Percentiles rank a stretch among this genome's conserved stretches.
These are phyloP conservation scores for Arctopsyche grandis DNA, from an alignment of 1,140 invertebrate genomes.

Conservation along the genomic window DNA sequence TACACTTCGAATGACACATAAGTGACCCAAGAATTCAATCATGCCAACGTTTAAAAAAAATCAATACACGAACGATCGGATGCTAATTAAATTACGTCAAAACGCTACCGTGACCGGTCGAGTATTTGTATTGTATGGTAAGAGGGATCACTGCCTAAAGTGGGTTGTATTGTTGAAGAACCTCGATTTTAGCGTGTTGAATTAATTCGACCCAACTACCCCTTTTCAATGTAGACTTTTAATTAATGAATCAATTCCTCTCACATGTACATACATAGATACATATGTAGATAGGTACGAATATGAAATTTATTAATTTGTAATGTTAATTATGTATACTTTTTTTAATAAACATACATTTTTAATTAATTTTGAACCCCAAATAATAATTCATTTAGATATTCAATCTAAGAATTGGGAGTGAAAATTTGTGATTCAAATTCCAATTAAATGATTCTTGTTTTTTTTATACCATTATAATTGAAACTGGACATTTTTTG, in stretches of 20 bases:
- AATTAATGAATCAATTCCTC: too few relatives aligned
- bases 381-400: too few relatives aligned
- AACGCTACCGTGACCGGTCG: not conserved
- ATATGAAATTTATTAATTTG: not conserved
- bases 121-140: not conserved
- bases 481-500: too few relatives aligned
- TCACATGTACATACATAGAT: not conserved
- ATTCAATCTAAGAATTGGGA: too few relatives aligned
- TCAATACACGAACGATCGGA: not conserved
- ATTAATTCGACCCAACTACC: too few relatives aligned
- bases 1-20: not conserved
- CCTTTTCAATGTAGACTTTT: too few relatives aligned
- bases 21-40: not conserved
- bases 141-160: not conserved
- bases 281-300: not conserved
- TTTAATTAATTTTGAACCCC: too few relatives aligned
- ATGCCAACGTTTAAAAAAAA: not conserved
- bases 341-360: too few relatives aligned
- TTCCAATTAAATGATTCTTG: too few relatives aligned
- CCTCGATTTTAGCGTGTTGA: not conserved
- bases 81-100: conserved; percentile 21
- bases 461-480: too few relatives aligned
- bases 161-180: not conserved
- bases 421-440: too few relatives aligned
- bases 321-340: too few relatives aligned